These are phyloP conservation scores for Hipposideros larvatus DNA, from an alignment of 2,797 vertebrate genomes.

Conservation along the genomic window DNA sequence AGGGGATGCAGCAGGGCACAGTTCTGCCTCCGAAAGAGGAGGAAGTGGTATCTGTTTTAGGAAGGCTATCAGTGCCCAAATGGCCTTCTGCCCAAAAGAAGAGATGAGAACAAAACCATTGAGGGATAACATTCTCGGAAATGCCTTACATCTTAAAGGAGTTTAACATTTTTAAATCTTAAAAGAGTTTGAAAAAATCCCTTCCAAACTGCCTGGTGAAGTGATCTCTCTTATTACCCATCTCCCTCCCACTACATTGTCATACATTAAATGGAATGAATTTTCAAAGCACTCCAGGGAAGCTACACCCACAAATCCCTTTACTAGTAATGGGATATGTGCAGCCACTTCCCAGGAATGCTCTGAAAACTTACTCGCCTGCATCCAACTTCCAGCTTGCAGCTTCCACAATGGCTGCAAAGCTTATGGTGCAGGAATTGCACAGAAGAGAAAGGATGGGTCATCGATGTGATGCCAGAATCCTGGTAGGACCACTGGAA, in stretches of 20 bases:
- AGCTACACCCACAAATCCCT: constrained; percentile 86
- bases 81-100: constrained; percentile 51
- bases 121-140: constrained; percentile 55
- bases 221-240: constrained; percentile 79
- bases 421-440: constrained; percentile 69
- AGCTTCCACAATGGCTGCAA: constrained; percentile 77
- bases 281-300: constrained; percentile 86
- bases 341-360: constrained; percentile 79
- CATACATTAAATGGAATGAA: constrained; percentile 83
- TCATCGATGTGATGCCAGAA: background rate
- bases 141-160: constrained; percentile 50
- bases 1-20: background rate
- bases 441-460: background rate
- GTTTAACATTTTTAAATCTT: constrained; percentile 65
- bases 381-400: constrained; percentile 72
- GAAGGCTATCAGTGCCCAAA: constrained; percentile 61
- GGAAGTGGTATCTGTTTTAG: constrained; percentile 68
- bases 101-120: constrained; percentile 37
- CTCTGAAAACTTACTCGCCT: constrained; percentile 84
- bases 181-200: constrained; percentile 30
- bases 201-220: constrained; percentile 74
- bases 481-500: background rate
- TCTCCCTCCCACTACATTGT: constrained; percentile 58
- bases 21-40: background rate
- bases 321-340: constrained; percentile 86